Evolutionary conservation across 2,113 vertebrate genomes (phyloP), one percentile per base, ranked within the genome.

Genomic region (Pionites leucogaster): DNA sequence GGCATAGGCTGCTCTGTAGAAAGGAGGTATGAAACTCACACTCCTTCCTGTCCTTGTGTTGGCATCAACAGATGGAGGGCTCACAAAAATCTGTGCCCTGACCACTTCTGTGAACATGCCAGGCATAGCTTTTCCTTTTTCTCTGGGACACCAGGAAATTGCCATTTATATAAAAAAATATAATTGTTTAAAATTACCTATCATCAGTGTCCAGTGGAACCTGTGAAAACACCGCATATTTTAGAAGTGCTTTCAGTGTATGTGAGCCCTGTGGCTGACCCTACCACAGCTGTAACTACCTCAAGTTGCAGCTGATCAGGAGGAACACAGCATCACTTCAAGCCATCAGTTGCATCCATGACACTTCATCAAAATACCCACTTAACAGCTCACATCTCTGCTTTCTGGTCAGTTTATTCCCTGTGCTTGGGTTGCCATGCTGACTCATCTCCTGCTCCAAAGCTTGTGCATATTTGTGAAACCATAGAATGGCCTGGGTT

Each of bases 1-100:
- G 57, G 72, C 57, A 84, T 19, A 76, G 31, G 76, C 28, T 47
- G 39, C 55, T 84, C 49, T 42, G 60, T 37, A 81, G 77, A 70
- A 88, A 92, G 33, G 52, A 88, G 39, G 15, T 65, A 92, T 72
- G 86, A 91, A 95, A 85, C 95, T 93, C 93, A 76, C 88, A 81
- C 57, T 95, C 72, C 28, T 94, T 92, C 46, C 74, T 89, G 77
- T 96, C 86, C 92, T 87, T 69, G 83, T 91, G 74, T 60, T 92
- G 86, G 83, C 88, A 94, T 62, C 74, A 95, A 80, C 91, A 94
- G 93, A 96, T 95, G 95, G 92, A 94, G 17, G 31, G 52, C 93
- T 93, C 44, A 67, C 3, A 4, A 84, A 87, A 94, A 92, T 96
- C 95, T 95, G 96, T 91, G 92, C 74, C 81, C 82, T 82, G 80